A percentile compares a stretch with the other conserved stretches of the same genome.
Evolutionary conservation across 2,797 vertebrate genomes (phyloP).

Genomic region (Sphenodon punctatus): DNA sequence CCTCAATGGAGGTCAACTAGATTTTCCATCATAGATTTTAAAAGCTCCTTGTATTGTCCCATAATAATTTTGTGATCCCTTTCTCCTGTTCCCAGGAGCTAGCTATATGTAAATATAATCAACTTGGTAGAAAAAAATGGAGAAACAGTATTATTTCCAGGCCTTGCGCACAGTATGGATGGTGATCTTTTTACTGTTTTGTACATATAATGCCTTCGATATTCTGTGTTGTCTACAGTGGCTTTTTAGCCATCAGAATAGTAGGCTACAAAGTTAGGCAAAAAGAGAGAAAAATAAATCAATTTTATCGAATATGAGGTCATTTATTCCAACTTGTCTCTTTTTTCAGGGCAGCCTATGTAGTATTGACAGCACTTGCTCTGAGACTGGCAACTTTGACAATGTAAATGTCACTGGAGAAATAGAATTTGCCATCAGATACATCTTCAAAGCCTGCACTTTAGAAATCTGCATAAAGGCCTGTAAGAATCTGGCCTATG

Average conservation of each 20-base stretch:
- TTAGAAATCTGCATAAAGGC: slow-evolving; percentile 84
- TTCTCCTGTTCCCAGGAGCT: background rate
- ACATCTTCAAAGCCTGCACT: slow-evolving; percentile 72
- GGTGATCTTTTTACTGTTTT: background rate
- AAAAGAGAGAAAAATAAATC: background rate
- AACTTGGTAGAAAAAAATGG: background rate
- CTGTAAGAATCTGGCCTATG: slow-evolving; percentile 84
- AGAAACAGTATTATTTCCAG: background rate
- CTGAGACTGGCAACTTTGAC: slow-evolving; percentile 77
- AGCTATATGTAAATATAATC: background rate
- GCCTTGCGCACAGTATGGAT: background rate
- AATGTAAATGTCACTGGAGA: slow-evolving; percentile 79
- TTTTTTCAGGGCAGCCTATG: slow-evolving; percentile 73
- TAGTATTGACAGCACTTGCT: slow-evolving; percentile 82
- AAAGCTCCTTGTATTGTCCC: rapidly evolving
- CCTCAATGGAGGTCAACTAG: background rate
- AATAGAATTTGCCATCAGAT: slow-evolving; percentile 84
- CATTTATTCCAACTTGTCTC: slow-evolving; percentile 16
- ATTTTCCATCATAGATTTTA: background rate
- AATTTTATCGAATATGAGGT: background rate
- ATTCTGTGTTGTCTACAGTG: background rate
- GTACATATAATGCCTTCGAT: background rate
- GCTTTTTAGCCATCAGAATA: background rate
- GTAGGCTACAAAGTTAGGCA: background rate
- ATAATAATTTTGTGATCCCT: background rate